A percentile compares a stretch with the other conserved stretches of the same genome.
phyloP scores from a whole-genome alignment of 1,140 invertebrate species.

The Drosophila lowei region DNA sequence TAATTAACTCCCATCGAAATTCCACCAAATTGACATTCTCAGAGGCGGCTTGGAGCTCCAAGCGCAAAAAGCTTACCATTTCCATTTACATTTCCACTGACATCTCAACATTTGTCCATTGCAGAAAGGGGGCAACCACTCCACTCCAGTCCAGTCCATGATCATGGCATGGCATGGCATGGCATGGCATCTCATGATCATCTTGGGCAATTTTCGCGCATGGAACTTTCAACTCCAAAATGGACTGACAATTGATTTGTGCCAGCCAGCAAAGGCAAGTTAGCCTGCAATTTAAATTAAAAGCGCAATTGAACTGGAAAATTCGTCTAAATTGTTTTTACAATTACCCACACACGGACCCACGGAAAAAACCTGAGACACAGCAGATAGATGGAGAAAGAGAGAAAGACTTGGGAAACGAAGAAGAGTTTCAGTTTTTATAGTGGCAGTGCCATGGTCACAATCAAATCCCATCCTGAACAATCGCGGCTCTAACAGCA shows the following conservation, averaged over 20 bases:
- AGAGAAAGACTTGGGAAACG: conserved; percentile 2
- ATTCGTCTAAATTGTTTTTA: conserved; percentile 78
- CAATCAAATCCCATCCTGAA: conserved; percentile 62
- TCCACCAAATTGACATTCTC: conserved; percentile 61
- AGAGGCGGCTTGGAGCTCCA: not conserved
- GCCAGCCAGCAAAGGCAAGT: conserved; percentile 39
- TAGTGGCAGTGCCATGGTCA: conserved; percentile 19
- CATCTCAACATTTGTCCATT: conserved; percentile 32
- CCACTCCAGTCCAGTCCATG: too few species aligned
- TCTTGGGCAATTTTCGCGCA: conserved; percentile 55
- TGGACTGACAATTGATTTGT: conserved; percentile 68
- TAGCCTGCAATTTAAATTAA: conserved; percentile 75
- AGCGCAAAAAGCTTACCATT: too few species aligned
- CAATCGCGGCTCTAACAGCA: conserved; percentile 53
- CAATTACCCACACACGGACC: conserved; percentile 63
- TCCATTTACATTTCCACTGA: conserved; percentile 24
- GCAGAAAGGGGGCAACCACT: conserved; percentile 2
- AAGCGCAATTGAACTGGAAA: conserved; percentile 81
- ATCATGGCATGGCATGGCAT: conserved; percentile 19
- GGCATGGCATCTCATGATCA: conserved; percentile 42
- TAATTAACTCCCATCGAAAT: conserved; percentile 69
- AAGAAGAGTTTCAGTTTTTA: conserved; percentile 30
- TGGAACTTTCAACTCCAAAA: conserved; percentile 49
- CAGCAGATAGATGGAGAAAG: conserved; percentile 6
- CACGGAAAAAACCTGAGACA: conserved; percentile 14